Evolutionary conservation across 1,140 invertebrate species (phyloP).

Genomic region (Anthonomus grandis): DNA sequence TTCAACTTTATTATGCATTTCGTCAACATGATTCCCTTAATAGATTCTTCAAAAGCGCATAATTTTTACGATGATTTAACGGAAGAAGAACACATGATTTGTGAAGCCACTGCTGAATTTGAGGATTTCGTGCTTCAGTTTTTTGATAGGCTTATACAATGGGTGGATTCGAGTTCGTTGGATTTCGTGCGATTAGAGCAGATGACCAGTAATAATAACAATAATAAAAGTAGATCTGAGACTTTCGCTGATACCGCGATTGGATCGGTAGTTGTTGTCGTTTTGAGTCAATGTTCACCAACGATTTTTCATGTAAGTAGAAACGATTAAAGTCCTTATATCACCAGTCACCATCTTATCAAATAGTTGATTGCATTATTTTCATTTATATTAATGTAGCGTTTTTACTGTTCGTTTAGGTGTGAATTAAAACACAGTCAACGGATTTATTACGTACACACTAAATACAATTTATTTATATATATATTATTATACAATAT

Average conservation of each 20-base stretch:
- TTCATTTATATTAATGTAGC: too few relatives aligned
- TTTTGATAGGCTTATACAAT: slow-evolving; percentile 70
- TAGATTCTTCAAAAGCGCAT: slow-evolving; percentile 77
- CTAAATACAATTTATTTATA: too few relatives aligned
- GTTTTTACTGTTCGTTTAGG: too few relatives aligned
- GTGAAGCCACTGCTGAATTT: slow-evolving; percentile 76
- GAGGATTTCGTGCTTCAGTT: slow-evolving; percentile 88
- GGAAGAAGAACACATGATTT: slow-evolving; percentile 73
- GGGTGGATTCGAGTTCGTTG: slow-evolving; percentile 71
- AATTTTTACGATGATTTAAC: slow-evolving; percentile 65
- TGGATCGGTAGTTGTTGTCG: slow-evolving; percentile 62
- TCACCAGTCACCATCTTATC: too few relatives aligned
- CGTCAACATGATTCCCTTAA: slow-evolving; percentile 71
- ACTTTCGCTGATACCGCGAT: slow-evolving; percentile 66
- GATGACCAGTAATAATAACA: slow-evolving; percentile 51
- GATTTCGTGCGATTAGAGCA: slow-evolving; percentile 66
- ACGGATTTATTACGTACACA: too few relatives aligned
- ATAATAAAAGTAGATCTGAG: slow-evolving; percentile 66
- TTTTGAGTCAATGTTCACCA: slow-evolving; percentile 58
- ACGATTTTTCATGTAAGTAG: slow-evolving; percentile 59
- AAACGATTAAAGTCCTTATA: too few relatives aligned
- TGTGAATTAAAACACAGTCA: too few relatives aligned
- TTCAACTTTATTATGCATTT: slow-evolving; percentile 78
- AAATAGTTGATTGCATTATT: too few relatives aligned
- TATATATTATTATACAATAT: too few relatives aligned